Conservation (phyloP, 2,797 vertebrate genomes). For the Knipowitschia caucasica region DNA sequence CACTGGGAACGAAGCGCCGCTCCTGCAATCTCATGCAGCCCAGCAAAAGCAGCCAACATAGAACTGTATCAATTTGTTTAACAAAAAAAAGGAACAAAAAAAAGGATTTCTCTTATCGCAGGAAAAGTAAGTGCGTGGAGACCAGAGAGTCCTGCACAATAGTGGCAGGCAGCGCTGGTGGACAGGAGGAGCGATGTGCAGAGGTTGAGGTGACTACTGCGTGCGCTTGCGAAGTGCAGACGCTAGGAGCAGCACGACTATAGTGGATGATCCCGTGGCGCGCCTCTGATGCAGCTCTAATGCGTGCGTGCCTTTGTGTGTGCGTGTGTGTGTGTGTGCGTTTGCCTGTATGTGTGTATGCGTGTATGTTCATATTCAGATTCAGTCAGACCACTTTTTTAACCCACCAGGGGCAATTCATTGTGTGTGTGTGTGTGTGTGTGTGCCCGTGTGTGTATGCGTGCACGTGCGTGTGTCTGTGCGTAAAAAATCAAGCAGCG, state of each 20-base stretch:
- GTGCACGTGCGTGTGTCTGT: neutral
- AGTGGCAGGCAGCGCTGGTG: slow-evolving; percentile 40
- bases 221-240: slow-evolving; percentile 66
- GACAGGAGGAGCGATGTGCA: slow-evolving; percentile 47
- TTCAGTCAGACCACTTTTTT: no score
- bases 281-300: slow-evolving; percentile 51
- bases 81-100: neutral
- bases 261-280: slow-evolving; percentile 39
- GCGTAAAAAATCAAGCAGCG: neutral
- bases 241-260: slow-evolving; percentile 75
- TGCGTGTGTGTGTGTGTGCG: neutral
- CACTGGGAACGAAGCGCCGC: slow-evolving; percentile 68
- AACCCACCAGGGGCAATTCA: no score
- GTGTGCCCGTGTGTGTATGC: slow-evolving; percentile 18
- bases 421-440: neutral
- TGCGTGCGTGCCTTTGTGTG: slow-evolving; percentile 19
- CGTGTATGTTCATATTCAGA: no score
- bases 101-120: slow-evolving; percentile 6
- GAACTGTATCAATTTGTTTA: slow-evolving; percentile 28
- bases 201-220: slow-evolving; percentile 78
- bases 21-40: slow-evolving; percentile 48
- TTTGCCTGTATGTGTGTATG: neutral
- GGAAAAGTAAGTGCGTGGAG: slow-evolving; percentile 21
- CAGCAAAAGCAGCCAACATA: slow-evolving; percentile 39
- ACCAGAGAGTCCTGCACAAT: slow-evolving; percentile 33